Base-by-base conservation (phyloP, 2,113 vertebrate genomes). In the Apteryx owenii region DNA sequence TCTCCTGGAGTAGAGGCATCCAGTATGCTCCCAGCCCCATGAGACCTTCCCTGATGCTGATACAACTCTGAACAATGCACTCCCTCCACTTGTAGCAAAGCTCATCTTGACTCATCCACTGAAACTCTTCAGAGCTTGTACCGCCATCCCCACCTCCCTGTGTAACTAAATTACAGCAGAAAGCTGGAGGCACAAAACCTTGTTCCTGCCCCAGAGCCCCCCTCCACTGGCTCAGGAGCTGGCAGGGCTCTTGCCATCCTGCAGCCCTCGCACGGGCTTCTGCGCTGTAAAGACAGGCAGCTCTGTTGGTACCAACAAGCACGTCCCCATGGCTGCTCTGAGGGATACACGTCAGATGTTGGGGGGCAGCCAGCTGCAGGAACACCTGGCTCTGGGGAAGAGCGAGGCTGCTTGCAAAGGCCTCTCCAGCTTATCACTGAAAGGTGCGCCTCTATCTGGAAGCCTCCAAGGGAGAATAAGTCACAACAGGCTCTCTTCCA, bases 291-390 rank as follows among this genome's bases (percentile, higher is more conserved):
- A 46, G n/a, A 50, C 26, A 78, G 48, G 5, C 54, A 82, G 31
- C 42, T 89, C 86, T 68, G 13, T 5, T 6, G 4, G 6, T 58
- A 50, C 40, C 48, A 88, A 50, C 7, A 75, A 85, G 28, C 54
- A 75, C 18, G 14, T n/a, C 10, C 28, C 40, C 29, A 40, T 36
- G 22, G n/a, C 70, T 68, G 14, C 90, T 66, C 12, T 44, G 33
- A 56, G 6, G 7, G n/a, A 54, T 20, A 40, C 25, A 46, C 61
- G 44, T 70, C 18, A 31, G 0, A 5, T 3, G 13, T 6, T 15
- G 40, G n/a, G 20, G 31, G 38, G 7, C 29, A 65, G 40, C 44
- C 79, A 4, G 44, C 44, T 46, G 44, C 44, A 46, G 44, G 44
- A 46, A 46, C 15, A 48, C 18, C 46, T 19, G 46, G 46, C 46